phyloP scores from a whole-genome alignment of 2,113 vertebrate genomes.

The Micronycteris hirsuta region DNA sequence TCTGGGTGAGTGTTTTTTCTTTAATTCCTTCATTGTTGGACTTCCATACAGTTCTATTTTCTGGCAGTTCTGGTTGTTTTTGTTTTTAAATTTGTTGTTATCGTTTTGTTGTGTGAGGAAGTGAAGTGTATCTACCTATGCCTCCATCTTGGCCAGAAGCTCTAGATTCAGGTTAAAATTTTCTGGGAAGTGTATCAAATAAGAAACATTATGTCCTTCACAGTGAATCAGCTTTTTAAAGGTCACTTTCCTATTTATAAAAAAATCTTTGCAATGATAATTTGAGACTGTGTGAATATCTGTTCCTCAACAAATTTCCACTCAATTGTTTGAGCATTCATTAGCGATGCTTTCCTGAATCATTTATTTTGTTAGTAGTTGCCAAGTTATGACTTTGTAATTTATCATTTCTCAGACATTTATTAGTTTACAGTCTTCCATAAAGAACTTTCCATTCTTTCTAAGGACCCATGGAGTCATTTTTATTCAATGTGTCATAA shows the following conservation, averaged over 20 bases:
- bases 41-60: no score
- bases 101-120: no score
- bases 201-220: neutral
- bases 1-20: no score
- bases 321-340: neutral
- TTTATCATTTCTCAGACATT: neutral
- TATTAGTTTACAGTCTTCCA: neutral
- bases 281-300: neutral
- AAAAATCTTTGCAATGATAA: neutral
- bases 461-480: neutral
- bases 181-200: neutral
- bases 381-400: neutral
- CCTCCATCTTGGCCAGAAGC: no score
- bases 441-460: neutral
- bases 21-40: no score
- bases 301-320: neutral
- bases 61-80: no score
- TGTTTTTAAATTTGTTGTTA: no score
- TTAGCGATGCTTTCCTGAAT: neutral
- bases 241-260: neutral
- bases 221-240: neutral
- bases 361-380: neutral
- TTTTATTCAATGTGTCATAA: neutral
- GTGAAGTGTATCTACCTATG: no score
- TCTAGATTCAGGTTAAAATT: neutral